phyloP scores from a whole-genome alignment of 2,113 vertebrate genomes.

The Malurus cyaneus region DNA sequence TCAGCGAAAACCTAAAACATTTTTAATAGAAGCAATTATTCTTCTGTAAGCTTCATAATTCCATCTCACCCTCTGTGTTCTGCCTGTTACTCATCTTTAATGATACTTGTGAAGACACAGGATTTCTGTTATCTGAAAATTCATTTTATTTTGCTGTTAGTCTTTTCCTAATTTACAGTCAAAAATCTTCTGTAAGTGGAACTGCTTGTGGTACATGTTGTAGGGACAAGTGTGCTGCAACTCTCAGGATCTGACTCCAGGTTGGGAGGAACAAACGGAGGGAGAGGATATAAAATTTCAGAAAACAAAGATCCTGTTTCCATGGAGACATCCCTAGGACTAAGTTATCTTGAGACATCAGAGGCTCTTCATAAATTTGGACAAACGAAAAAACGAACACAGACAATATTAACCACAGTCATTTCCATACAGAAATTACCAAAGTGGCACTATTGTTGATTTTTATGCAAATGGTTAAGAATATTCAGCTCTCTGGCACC shows the following conservation, averaged over 20 bases:
- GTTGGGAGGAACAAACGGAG: background rate
- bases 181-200: background rate
- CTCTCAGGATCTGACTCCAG: background rate
- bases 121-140: conserved; percentile 27
- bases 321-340: conserved; percentile 46
- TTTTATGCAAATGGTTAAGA: background rate
- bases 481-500: background rate
- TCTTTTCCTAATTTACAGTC: background rate
- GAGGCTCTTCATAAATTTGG: conserved; percentile 41
- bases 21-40: conserved; percentile 45
- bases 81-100: conserved; percentile 27
- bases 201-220: background rate
- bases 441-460: background rate
- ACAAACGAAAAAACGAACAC: background rate
- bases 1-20: conserved; percentile 34
- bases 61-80: conserved; percentile 7
- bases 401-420: background rate
- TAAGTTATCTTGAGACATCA: conserved; percentile 39
- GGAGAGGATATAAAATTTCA: conserved; percentile 19
- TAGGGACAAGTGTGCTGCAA: background rate
- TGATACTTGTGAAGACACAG: background rate
- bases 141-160: background rate
- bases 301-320: conserved; percentile 60
- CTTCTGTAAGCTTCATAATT: conserved; percentile 7
- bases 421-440: conserved; percentile 6